Conservation (phyloP, 2,113 vertebrate species). For the Pogona vitticeps region DNA sequence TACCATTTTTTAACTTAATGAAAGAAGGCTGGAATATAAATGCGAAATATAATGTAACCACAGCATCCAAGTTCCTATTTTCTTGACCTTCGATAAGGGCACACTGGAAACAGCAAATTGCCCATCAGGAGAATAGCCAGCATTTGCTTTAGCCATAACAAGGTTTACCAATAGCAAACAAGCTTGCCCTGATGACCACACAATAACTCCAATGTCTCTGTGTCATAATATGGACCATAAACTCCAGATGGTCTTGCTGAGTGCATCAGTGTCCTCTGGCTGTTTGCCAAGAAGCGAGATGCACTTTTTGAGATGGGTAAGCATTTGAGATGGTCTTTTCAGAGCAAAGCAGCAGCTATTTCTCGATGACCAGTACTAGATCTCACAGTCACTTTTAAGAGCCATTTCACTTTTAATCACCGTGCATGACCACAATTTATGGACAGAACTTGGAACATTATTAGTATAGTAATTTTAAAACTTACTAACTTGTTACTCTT, state of each 20-base stretch:
- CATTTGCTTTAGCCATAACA: not conserved
- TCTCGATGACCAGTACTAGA: not conserved
- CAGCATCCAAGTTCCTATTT: not conserved
- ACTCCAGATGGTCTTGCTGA: not conserved
- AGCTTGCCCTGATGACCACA: not conserved
- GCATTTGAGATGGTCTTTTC: not conserved
- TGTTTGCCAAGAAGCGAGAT: not conserved
- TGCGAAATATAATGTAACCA: not conserved
- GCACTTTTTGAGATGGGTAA: no score
- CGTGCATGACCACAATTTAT: not conserved
- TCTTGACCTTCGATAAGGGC: not conserved
- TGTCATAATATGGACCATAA: not conserved
- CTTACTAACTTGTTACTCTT: no score
- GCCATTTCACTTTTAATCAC: not conserved
- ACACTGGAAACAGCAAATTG: not conserved
- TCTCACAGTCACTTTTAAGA: not conserved
- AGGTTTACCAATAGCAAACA: not conserved
- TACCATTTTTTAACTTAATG: not conserved
- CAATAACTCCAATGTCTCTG: not conserved
- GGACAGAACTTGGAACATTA: not conserved
- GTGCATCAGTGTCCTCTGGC: not conserved
- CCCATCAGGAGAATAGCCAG: not conserved
- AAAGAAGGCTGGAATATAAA: not conserved
- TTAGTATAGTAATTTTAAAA: not conserved
- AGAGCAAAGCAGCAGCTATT: not conserved